A percentile compares a stretch with the other conserved stretches of the same genome.
These are phyloP conservation scores for Pedionomus torquatus DNA, from an alignment of 2,113 vertebrate species.

Conservation along the genomic window DNA sequence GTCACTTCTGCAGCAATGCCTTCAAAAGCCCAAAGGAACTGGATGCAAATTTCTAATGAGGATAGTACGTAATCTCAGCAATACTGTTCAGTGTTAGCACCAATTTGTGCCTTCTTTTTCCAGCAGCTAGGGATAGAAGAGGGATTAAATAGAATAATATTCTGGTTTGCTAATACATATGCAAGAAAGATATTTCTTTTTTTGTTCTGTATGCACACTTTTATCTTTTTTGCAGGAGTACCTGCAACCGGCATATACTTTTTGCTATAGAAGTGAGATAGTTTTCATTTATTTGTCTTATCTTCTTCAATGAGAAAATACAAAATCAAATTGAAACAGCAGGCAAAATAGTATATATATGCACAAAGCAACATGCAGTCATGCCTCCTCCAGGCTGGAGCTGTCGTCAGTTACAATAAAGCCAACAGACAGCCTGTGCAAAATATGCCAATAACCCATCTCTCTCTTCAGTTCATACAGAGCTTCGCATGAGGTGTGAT, in stretches of 20 bases:
- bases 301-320: slow-evolving; percentile 9
- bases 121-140: not conserved
- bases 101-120: not conserved
- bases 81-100: not conserved
- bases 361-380: slow-evolving; percentile 2
- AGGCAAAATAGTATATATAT: not conserved
- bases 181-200: accelerated
- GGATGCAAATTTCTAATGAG: not conserved
- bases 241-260: not conserved
- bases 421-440: slow-evolving; percentile 6
- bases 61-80: not conserved
- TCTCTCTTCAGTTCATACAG: slow-evolving; percentile 35
- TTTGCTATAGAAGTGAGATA: not conserved
- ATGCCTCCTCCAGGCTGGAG: slow-evolving; percentile 1
- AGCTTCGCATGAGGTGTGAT: slow-evolving; percentile 1
- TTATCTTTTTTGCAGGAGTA: not conserved
- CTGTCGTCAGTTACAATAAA: slow-evolving; percentile 17
- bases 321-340: slow-evolving; percentile 43
- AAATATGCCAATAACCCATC: not conserved
- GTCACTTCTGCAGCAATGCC: not conserved
- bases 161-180: not conserved
- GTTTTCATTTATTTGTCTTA: slow-evolving; percentile 27
- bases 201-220: not conserved
- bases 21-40: not conserved
- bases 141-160: not conserved